Conservation (phyloP, 2,888 invertebrate species). For the Archaeoteleia sp. region DNA sequence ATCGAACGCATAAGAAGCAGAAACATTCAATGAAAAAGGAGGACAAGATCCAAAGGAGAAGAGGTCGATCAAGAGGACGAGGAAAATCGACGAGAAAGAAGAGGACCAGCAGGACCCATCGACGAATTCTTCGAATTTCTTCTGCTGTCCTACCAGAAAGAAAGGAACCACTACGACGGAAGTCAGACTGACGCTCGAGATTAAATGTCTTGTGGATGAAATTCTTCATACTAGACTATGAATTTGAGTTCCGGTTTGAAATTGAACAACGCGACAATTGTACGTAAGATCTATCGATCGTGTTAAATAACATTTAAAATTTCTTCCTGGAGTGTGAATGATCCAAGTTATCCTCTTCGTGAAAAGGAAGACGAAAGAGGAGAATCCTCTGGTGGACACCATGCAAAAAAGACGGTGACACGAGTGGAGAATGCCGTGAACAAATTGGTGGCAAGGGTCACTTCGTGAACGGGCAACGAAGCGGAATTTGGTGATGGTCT, state of each 20-base stretch:
- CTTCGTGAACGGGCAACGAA: conserved; percentile 48
- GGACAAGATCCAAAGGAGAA: conserved; percentile 30
- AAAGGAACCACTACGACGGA: conserved; percentile 52
- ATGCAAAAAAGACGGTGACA: conserved; percentile 46
- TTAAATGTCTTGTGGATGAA: not conserved
- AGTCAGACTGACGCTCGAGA: conserved; percentile 46
- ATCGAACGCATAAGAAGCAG: conserved; percentile 31
- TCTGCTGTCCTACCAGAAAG: conserved; percentile 43
- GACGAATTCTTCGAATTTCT: conserved; percentile 67
- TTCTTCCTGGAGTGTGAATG: too few species aligned
- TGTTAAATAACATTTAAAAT: too few species aligned
- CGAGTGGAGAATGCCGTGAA: conserved; percentile 60
- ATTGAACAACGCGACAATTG: too few species aligned
- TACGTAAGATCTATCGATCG: too few species aligned
- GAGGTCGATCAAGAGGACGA: conserved; percentile 26
- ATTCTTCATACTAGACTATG: too few species aligned
- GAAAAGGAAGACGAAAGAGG: not conserved
- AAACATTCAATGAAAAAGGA: conserved; percentile 35
- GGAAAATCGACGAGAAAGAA: conserved; percentile 47
- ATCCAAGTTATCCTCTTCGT: too few species aligned
- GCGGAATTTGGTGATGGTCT: conserved; percentile 41
- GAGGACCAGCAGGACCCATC: conserved; percentile 47
- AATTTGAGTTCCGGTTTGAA: too few species aligned
- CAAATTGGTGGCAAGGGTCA: conserved; percentile 69
- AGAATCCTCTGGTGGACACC: not conserved